phyloP scores from a whole-genome alignment of 1,140 invertebrate genomes.

The Cotesia chilonis region DNA sequence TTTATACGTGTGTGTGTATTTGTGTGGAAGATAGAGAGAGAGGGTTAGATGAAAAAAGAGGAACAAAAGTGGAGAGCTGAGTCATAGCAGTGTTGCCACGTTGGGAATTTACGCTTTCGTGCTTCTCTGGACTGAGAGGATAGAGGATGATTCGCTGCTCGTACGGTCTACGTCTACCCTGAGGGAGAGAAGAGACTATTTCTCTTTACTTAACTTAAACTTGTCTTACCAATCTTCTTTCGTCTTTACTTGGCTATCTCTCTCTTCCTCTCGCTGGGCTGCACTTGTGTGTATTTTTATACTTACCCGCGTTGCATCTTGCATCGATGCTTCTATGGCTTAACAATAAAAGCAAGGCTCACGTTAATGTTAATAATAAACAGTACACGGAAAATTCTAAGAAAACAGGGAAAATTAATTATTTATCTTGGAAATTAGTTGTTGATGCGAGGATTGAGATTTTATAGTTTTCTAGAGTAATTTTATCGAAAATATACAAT shows the following conservation, averaged over 20 bases:
- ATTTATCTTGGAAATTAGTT: no score
- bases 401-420: no score
- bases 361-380: no score
- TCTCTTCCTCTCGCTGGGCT: background rate
- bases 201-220: background rate
- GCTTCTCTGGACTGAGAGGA: constrained; percentile 17
- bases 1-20: no score
- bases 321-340: background rate
- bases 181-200: constrained; percentile 14
- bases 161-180: background rate
- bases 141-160: constrained; percentile 13
- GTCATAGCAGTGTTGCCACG: constrained; percentile 65
- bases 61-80: constrained; percentile 56
- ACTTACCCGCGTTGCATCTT: background rate
- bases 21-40: constrained; percentile 14
- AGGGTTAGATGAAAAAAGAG: constrained; percentile 10
- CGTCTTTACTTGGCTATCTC: background rate
- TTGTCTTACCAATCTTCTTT: background rate
- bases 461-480: no score
- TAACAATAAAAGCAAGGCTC: no score
- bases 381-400: background rate
- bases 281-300: background rate
- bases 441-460: no score
- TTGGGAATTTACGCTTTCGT: constrained; percentile 46
- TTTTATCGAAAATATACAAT: no score